These are phyloP conservation scores for Chironomus striatipennis DNA, from an alignment of 1,140 invertebrate genomes.

Conservation along the genomic window DNA sequence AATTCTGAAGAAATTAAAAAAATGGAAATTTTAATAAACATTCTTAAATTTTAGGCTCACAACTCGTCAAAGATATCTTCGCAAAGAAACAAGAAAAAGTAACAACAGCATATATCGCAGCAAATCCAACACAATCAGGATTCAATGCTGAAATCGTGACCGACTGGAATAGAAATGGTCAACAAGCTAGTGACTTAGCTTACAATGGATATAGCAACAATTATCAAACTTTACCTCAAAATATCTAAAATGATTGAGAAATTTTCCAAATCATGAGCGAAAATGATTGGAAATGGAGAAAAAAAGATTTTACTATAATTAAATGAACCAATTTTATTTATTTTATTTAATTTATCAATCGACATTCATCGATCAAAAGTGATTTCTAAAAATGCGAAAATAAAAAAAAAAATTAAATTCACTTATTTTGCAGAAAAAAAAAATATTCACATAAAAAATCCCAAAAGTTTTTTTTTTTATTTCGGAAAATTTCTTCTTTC, in stretches of 20 bases:
- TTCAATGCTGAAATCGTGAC: constrained; percentile 40
- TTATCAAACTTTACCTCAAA: constrained; percentile 39
- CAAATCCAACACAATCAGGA: constrained; percentile 28
- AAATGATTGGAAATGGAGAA: not conserved
- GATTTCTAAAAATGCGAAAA: not conserved
- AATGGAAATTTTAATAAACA: no score
- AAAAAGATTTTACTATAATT: not conserved
- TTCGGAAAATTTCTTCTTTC: not conserved
- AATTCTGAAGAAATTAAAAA: no score
- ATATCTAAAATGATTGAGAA: constrained; percentile 26
- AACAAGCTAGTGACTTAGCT: constrained; percentile 36
- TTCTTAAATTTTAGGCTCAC: constrained; percentile 36
- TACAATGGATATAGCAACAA: constrained; percentile 30
- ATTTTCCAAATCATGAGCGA: not conserved
- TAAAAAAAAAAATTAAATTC: constrained; percentile 1
- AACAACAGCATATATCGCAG: constrained; percentile 40
- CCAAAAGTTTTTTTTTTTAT: not conserved
- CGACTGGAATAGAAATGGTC: constrained; percentile 40
- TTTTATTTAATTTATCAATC: not conserved
- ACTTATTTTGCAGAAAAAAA: not conserved
- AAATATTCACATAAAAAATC: no score
- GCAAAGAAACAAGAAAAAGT: constrained; percentile 41
- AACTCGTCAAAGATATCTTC: constrained; percentile 40
- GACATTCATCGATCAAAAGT: not conserved
- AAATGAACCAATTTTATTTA: not conserved